Conservation (phyloP, 1,140 invertebrate species). For the Platyura marginata region DNA sequence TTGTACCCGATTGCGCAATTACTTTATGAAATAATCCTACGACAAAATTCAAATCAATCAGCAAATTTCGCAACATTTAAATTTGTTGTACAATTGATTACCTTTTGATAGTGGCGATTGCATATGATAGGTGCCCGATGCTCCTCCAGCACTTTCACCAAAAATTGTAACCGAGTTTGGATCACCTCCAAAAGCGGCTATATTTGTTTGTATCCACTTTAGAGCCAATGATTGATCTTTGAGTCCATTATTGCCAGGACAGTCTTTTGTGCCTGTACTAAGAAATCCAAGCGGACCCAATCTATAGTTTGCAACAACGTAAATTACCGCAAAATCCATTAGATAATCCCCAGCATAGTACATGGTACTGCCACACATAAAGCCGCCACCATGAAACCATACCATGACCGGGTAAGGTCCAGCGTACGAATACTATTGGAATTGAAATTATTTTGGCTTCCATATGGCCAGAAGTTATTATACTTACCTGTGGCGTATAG, state of each 20-base stretch:
- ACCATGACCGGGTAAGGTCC: conserved; percentile 45
- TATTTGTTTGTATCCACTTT: conserved; percentile 50
- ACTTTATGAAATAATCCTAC: conserved; percentile 52
- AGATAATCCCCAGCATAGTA: conserved; percentile 56
- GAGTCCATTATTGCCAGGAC: conserved; percentile 46
- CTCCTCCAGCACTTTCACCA: conserved; percentile 52
- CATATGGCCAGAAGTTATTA: conserved; percentile 33
- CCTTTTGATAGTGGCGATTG: conserved; percentile 43
- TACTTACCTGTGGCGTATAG: conserved; percentile 46
- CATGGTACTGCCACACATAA: conserved; percentile 41
- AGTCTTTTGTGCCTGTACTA: conserved; percentile 33
- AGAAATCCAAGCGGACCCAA: conserved; percentile 47
- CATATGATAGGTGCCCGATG: conserved; percentile 46
- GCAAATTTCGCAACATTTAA: too few species aligned
- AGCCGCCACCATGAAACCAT: conserved; percentile 60
- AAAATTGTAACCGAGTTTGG: conserved; percentile 39
- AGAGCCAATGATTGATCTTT: conserved; percentile 48
- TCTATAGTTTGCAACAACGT: conserved; percentile 66
- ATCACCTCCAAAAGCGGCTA: conserved; percentile 41
- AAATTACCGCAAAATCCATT: conserved; percentile 50
- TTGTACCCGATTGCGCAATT: conserved; percentile 63
- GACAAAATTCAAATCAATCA: too few species aligned
- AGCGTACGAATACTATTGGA: neutral
- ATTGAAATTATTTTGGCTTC: conserved; percentile 13
- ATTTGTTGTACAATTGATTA: conserved; percentile 27